Percentiles rank a stretch among this genome's conserved stretches.
Conservation (phyloP, 1,140 invertebrate genomes). For the Trachymyrmex septentrionalis region DNA sequence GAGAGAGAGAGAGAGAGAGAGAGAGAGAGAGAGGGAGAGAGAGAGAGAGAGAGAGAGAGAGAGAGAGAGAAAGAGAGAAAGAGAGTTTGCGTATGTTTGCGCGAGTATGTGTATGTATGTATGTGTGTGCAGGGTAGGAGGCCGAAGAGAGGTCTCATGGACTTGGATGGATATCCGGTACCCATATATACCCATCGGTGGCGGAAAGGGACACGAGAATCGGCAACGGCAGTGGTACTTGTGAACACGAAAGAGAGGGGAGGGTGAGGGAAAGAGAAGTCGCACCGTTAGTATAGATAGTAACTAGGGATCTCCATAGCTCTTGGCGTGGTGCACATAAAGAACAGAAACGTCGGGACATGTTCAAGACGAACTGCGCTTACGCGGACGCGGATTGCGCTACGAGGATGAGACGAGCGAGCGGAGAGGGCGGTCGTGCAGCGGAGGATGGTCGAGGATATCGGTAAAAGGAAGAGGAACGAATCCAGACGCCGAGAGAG, state of each 20-base stretch:
- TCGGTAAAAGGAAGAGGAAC: constrained; percentile 58
- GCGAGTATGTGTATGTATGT: neutral
- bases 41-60: neutral
- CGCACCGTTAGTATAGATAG: constrained; percentile 77
- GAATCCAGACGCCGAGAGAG: constrained; percentile 1
- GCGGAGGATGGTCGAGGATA: constrained; percentile 40
- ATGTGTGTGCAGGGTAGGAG: neutral
- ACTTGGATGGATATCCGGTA: constrained; percentile 63
- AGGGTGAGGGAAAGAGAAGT: constrained; percentile 55
- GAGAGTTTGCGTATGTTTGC: neutral
- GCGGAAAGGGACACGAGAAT: constrained; percentile 58
- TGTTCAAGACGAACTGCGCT: constrained; percentile 83
- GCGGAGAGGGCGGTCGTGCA: neutral
- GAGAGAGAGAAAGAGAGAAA: neutral
- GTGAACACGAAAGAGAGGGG: constrained; percentile 10
- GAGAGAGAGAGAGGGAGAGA: neutral
- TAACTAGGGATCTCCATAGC: constrained; percentile 78
- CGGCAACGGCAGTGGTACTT: constrained; percentile 51
- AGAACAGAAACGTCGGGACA: constrained; percentile 81
- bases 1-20: neutral
- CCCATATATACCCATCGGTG: constrained; percentile 62
- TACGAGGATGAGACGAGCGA: constrained; percentile 53
- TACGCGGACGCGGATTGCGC: constrained; percentile 80
- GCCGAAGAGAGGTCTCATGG: constrained; percentile 30
- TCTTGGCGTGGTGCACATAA: constrained; percentile 80